Base-by-base conservation (phyloP, 2,888 invertebrate genomes). In the Napeogenes inachia region DNA sequence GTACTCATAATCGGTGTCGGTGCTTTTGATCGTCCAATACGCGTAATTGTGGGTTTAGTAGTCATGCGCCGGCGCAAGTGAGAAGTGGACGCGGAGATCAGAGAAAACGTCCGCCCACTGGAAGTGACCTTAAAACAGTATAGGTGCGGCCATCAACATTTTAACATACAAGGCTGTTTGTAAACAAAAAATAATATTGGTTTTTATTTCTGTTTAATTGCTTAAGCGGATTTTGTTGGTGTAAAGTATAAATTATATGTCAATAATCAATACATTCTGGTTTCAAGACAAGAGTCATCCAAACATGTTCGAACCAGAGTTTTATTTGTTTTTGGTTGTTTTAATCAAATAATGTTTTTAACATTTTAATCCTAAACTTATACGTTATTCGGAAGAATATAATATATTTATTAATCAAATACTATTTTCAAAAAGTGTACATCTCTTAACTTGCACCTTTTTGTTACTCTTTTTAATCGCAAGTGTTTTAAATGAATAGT, bases 21-120 rank as follows among this genome's bases (percentile, higher is more conserved):
- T 63, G 73, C 79, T 78, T 89, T 89, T 89, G 88, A 89, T 80
- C 82, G 76, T 80, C 84, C 89, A 89, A 89, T 89, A 89, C 84
- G 83, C 86, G 87, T 90, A 89, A 89, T 90, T 89, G 89, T 86
- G 80, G 88, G 89, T 87, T 89, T 82, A 82, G 78, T 76, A 76
- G 68, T 81, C 77, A 75, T 75, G 55, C 54, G 70, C 71, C 72
- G 81, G 78, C 69, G 65, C 71, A 76, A 82, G 79, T 64, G 67
- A 68, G 59, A 57, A 66, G 69, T 69, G 61, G 59, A 56, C 61
- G 71, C 70, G 70, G 64, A 67, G 67, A 62, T 61, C 55, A 59
- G 63, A 59, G 63, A 62, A 65, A 61, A 66, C 59, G 72, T 70
- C 69, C 71, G 67, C 71, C 72, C 71, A 72, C 69, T 60, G 46